Evolutionary conservation across 1,140 invertebrate genomes (phyloP), one percentile per base, ranked within the genome.

Genomic region (Acromyrmex charruanus): DNA sequence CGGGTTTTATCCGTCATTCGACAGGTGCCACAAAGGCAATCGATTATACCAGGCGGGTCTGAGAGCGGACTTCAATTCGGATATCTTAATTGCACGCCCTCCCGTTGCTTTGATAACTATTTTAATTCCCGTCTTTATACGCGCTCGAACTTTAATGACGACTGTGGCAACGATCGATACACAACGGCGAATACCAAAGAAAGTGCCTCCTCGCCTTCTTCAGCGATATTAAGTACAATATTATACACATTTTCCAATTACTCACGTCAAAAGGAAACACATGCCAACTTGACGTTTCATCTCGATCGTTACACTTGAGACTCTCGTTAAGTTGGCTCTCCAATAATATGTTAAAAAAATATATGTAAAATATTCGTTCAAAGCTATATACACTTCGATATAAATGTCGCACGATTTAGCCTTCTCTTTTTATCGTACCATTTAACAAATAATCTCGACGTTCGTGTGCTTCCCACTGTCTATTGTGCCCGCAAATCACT

Each of bases 11-110:
- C 49, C 72, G 49, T 44, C 84, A 3, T 77, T 85, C 61, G 84
- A 77, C 84, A 85, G 74, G 61, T 80, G 59, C 44, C 25, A 82
- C 80, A 84, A 75, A 84, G 55, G 69, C 80, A 21, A 75, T 84
- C 80, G 80, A 74, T 84, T 84, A 61, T 84, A 59, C 49, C 65
- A 39, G 39, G 66, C 21, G 25, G 55, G 9, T 53, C 53, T 31
- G 53, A 44, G 66, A 61, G 55, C 55, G 39, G 2, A 35, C 55
- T 84, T 39, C 80, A 74, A 84, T 75, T 84, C 28, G 69, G 69
- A 84, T 63, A 61, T 84, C 80, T 84, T 84, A 84, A 84, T 84
- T 84, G 55, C 80, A n/a, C 53, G 35, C 35, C 35, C 35, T 14
- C 35, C 28, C 55, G 3, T 18, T 44, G 49, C 80, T 84, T 84